Evolutionary conservation across 2,888 invertebrate genomes (phyloP).

Genomic region (Xestia rhomboidea): DNA sequence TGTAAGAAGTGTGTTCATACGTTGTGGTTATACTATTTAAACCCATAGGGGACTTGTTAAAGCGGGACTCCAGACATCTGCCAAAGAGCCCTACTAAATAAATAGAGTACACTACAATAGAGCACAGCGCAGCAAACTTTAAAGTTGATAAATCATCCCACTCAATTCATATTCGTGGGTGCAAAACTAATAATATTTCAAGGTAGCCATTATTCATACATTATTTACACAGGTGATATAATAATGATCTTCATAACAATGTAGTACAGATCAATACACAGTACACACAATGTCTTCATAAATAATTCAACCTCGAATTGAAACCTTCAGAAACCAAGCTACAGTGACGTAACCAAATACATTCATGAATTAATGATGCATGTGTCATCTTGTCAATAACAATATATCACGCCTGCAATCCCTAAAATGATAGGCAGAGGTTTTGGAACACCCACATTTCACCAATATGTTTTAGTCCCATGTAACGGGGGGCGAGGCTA

Average conservation of each 20-base stretch:
- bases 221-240: conserved; percentile 14
- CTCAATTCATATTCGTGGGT: too few relatives aligned
- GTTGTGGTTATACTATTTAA: too few relatives aligned
- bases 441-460: not conserved
- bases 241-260: conserved; percentile 47
- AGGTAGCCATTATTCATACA: conserved; percentile 22
- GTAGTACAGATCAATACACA: conserved; percentile 17
- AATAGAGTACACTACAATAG: not conserved
- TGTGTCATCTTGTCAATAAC: conserved; percentile 19
- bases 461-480: not conserved
- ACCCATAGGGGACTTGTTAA: not conserved
- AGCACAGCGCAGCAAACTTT: not conserved
- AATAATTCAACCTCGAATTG: conserved; percentile 72
- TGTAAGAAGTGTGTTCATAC: too few relatives aligned
- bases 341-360: conserved; percentile 65
- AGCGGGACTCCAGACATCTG: not conserved
- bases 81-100: not conserved
- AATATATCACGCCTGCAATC: not conserved
- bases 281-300: conserved; percentile 48
- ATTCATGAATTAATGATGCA: conserved; percentile 46
- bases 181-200: conserved; percentile 16
- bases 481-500: not conserved
- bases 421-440: not conserved
- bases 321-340: conserved; percentile 72
- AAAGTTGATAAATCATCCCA: not conserved